phyloP scores from a whole-genome alignment of 2,888 invertebrate genomes.

The Liodrosophila aerea region DNA sequence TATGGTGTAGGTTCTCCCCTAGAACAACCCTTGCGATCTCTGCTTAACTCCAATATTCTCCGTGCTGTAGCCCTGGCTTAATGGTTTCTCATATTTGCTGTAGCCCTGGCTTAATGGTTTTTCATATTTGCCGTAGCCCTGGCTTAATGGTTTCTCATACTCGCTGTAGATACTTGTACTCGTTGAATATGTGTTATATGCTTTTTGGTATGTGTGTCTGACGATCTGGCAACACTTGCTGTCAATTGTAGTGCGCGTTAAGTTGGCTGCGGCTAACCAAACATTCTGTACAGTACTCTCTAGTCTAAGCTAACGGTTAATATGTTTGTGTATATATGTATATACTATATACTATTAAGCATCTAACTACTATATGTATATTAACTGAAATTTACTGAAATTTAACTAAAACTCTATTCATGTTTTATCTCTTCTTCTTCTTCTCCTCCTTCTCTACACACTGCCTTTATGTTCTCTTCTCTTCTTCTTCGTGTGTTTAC shows the following conservation, averaged over 20 bases:
- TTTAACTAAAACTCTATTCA: constrained; percentile 1
- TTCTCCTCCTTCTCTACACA: constrained; percentile 33
- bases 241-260: too few species aligned
- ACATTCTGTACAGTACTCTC: too few species aligned
- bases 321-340: not conserved
- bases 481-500: constrained; percentile 55
- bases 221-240: too few species aligned
- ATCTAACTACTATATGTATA: not conserved
- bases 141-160: not conserved
- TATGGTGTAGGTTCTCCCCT: not conserved
- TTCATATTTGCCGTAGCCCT: not conserved
- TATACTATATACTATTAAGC: not conserved
- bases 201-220: too few species aligned
- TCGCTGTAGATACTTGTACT: constrained; percentile 4
- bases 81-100: too few species aligned
- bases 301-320: too few species aligned
- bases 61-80: too few species aligned
- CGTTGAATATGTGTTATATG: not conserved
- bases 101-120: too few species aligned
- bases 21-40: not conserved
- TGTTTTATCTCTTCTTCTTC: constrained; percentile 22
- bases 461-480: constrained; percentile 19
- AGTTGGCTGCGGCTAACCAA: too few species aligned
- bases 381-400: constrained; percentile 2
- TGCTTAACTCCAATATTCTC: too few species aligned